Conservation (phyloP, 2,797 vertebrate genomes). For the Squalus acanthias region DNA sequence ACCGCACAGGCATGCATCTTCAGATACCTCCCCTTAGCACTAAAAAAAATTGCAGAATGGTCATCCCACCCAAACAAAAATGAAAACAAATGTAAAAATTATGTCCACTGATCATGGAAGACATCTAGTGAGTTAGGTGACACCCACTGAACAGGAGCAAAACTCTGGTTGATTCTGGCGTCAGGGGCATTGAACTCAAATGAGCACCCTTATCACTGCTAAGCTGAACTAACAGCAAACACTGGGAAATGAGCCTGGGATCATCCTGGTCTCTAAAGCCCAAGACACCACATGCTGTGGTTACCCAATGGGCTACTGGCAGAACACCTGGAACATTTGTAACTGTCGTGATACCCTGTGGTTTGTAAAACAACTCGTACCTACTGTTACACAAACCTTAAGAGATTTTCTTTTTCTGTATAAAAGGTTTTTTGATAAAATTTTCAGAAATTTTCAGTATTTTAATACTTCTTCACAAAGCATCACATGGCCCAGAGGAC, state of each 20-base stretch:
- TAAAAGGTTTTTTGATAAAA: background rate
- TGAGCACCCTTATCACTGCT: background rate
- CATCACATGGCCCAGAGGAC: background rate
- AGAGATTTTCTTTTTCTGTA: background rate
- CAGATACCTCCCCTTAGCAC: background rate
- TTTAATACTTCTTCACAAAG: background rate
- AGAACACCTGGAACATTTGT: background rate
- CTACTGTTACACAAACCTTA: background rate
- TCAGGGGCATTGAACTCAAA: background rate
- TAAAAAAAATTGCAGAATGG: background rate
- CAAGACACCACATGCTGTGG: background rate
- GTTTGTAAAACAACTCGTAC: background rate
- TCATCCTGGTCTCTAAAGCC: background rate
- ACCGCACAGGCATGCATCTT: background rate
- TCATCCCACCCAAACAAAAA: background rate
- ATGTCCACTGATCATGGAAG: background rate
- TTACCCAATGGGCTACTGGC: background rate
- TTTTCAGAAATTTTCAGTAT: constrained; percentile 3
- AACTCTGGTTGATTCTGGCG: background rate
- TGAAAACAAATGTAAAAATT: background rate
- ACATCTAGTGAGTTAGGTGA: background rate
- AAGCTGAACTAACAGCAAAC: background rate
- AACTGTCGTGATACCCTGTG: too few species aligned
- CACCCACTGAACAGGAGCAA: background rate
- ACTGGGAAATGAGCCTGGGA: too few species aligned